These are phyloP conservation scores for Mesochorus sp. DNA, from an alignment of 2,888 invertebrate genomes.

Conservation along the genomic window DNA sequence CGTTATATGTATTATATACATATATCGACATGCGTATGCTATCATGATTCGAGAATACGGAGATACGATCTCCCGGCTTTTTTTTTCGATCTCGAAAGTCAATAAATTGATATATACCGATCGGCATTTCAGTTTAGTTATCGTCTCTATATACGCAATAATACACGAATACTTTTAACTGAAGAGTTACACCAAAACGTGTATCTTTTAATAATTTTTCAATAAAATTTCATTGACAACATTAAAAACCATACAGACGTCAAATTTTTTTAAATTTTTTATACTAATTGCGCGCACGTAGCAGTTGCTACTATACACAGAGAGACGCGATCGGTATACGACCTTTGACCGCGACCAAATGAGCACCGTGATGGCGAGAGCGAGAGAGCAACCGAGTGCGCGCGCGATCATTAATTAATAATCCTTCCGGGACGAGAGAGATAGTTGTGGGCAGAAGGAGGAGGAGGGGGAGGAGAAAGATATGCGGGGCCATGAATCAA, in stretches of 20 bases:
- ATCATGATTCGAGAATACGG: constrained; percentile 21
- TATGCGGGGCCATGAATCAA: constrained; percentile 67
- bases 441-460: constrained; percentile 18
- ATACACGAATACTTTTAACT: no score
- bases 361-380: constrained; percentile 37
- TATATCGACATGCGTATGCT: neutral
- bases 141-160: no score
- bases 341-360: constrained; percentile 57
- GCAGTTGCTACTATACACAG: constrained; percentile 3
- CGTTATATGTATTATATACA: constrained; percentile 1
- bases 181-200: neutral
- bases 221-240: neutral
- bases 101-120: constrained; percentile 15
- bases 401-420: constrained; percentile 66
- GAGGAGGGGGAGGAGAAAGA: constrained; percentile 42
- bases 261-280: neutral
- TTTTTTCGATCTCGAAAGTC: constrained; percentile 28
- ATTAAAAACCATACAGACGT: neutral
- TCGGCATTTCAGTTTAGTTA: no score
- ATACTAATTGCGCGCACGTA: neutral
- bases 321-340: constrained; percentile 44
- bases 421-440: constrained; percentile 63
- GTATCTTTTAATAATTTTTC: neutral
- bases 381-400: neutral
- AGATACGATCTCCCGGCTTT: constrained; percentile 17